These are phyloP conservation scores for Muricea muricata DNA, from an alignment of 92 coral and sea anemone genomes.

Conservation along the genomic window DNA sequence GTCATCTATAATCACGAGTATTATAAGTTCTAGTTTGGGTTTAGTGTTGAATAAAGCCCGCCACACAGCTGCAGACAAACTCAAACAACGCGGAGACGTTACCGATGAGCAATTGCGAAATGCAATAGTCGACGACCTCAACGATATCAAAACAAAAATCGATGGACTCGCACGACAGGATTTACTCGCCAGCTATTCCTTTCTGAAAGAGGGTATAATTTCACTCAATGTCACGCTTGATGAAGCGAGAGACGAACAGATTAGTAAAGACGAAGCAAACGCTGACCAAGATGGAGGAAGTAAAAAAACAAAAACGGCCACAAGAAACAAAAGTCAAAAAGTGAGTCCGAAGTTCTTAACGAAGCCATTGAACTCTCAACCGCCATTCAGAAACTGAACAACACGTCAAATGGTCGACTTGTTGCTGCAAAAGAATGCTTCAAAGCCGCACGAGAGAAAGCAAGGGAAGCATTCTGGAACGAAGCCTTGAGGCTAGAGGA, in stretches of 20 bases:
- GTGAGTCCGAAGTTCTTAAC: not conserved
- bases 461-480: not conserved
- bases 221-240: not conserved
- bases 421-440: not conserved
- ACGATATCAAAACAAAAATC: not conserved
- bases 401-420: not conserved
- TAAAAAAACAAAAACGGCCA: not conserved
- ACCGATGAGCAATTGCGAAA: not conserved
- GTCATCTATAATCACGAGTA: not conserved
- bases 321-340: not conserved
- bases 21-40: not conserved
- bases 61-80: not conserved
- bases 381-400: not conserved
- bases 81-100: not conserved
- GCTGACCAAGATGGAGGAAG: not conserved
- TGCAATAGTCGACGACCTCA: not conserved
- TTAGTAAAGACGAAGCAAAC: not conserved
- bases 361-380: not conserved
- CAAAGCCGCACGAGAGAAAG: not conserved
- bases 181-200: not conserved
- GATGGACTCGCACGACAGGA: not conserved
- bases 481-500: not conserved
- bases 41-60: not conserved
- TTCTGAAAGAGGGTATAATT: not conserved
- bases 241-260: not conserved